Conservation (phyloP, 2,797 vertebrate genomes). For the Harpagifer antarcticus region DNA sequence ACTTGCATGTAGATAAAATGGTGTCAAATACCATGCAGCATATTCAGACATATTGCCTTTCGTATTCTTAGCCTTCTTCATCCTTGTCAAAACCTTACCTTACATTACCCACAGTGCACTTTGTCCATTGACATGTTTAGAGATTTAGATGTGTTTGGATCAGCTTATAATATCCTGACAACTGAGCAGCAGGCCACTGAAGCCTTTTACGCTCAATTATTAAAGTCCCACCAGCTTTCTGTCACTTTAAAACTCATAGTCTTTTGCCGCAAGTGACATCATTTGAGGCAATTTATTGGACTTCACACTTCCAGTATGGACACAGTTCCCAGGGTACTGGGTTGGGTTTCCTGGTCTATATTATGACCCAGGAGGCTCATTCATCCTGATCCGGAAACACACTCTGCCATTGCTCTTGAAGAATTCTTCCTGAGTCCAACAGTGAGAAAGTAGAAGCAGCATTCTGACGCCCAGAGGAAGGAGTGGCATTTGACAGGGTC, state of each 20-base stretch:
- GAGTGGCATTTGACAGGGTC: constrained; percentile 30
- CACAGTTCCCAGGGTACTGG: background rate
- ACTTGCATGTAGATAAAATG: no score
- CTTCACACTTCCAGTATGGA: background rate
- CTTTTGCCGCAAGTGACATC: background rate
- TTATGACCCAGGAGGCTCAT: background rate
- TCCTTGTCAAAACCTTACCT: background rate
- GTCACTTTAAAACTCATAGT: background rate
- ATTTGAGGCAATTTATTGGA: background rate
- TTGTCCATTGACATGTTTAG: no score
- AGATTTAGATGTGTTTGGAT: background rate
- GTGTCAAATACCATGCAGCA: background rate
- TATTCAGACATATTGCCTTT: no score
- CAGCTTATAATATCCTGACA: background rate
- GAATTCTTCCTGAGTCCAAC: constrained; percentile 1
- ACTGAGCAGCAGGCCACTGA: background rate
- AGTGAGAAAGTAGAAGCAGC: constrained; percentile 22
- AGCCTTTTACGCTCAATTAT: background rate
- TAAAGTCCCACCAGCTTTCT: background rate
- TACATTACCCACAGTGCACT: background rate
- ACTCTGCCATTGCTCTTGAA: background rate
- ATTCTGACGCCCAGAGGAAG: constrained; percentile 11
- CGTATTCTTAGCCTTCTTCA: background rate
- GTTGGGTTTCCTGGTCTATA: background rate
- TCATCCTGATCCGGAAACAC: background rate